Percentiles rank a stretch among this genome's conserved stretches.
Evolutionary conservation across 2,113 vertebrate genomes (phyloP).

Genomic region (Lophochroa leadbeateri): DNA sequence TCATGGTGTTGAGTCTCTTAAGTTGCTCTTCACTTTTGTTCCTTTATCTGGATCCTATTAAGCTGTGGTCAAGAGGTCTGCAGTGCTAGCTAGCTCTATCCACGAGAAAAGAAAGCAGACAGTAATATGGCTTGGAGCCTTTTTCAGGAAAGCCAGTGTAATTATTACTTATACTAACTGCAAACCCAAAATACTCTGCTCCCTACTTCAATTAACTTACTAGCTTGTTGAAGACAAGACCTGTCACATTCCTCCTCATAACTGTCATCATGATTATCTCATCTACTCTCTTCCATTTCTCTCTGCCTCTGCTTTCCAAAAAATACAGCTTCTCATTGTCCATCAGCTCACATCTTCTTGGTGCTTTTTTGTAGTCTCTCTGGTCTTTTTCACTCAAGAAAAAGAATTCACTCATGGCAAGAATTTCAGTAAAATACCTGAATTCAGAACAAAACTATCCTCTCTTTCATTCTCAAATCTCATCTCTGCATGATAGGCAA

Average conservation of each 20-base stretch:
- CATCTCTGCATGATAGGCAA: not conserved
- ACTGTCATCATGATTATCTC: not conserved
- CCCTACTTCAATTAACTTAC: not conserved
- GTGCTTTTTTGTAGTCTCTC: not conserved
- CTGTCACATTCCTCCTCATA: not conserved
- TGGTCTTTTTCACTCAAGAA: not conserved
- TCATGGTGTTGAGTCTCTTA: not conserved
- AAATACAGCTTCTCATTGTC: constrained; percentile 4
- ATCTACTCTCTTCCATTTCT: not conserved
- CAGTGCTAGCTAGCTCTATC: not conserved
- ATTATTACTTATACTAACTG: not conserved
- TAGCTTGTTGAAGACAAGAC: not conserved
- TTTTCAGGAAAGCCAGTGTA: not conserved
- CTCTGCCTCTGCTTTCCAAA: constrained; percentile 27
- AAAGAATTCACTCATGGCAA: not conserved
- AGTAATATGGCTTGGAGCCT: not conserved
- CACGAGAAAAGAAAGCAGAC: not conserved
- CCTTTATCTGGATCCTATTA: not conserved
- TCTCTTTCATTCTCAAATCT: not conserved
- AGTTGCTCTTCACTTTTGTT: not conserved
- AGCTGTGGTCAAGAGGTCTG: not conserved
- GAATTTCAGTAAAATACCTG: not conserved
- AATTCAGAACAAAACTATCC: not conserved
- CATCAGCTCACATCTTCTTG: not conserved
- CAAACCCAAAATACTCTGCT: not conserved